Evolutionary conservation across 35 echinoderm and acorn worm species (phyloP).

Genomic region (Apostichopus parvimensis): DNA sequence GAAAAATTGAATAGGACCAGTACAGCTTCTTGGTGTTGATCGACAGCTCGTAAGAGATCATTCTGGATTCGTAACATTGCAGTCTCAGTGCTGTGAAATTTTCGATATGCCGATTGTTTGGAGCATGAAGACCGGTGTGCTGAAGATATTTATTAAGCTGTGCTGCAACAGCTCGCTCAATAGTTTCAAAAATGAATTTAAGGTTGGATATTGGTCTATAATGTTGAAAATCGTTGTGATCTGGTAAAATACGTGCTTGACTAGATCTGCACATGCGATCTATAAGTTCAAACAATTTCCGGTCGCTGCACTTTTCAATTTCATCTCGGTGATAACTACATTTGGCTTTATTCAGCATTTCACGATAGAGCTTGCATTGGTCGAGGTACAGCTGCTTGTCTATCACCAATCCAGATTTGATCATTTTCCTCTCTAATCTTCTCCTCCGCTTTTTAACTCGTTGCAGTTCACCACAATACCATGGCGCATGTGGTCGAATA

Average conservation of each 20-base stretch:
- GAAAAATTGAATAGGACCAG: slow-evolving; percentile 47
- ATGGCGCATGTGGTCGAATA: slow-evolving; percentile 17
- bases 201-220: slow-evolving; percentile 68
- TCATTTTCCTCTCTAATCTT: background rate
- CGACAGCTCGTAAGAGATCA: slow-evolving; percentile 49
- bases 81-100: slow-evolving; percentile 62
- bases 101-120: slow-evolving; percentile 44
- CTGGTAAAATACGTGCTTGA: background rate
- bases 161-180: slow-evolving; percentile 41
- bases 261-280: slow-evolving; percentile 4
- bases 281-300: slow-evolving; percentile 33
- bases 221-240: slow-evolving; percentile 20
- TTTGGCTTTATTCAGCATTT: background rate
- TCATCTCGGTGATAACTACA: background rate
- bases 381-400: slow-evolving; percentile 13
- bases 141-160: slow-evolving; percentile 51
- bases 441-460: background rate
- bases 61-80: slow-evolving; percentile 55
- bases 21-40: slow-evolving; percentile 36
- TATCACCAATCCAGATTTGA: slow-evolving; percentile 16
- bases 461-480: slow-evolving; percentile 12
- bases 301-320: slow-evolving; percentile 26
- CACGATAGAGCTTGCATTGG: background rate
- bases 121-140: slow-evolving; percentile 22
- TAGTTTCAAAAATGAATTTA: slow-evolving; percentile 42